Evolutionary conservation across 2,113 vertebrate genomes (phyloP).

Genomic region (Engraulis encrasicolus): DNA sequence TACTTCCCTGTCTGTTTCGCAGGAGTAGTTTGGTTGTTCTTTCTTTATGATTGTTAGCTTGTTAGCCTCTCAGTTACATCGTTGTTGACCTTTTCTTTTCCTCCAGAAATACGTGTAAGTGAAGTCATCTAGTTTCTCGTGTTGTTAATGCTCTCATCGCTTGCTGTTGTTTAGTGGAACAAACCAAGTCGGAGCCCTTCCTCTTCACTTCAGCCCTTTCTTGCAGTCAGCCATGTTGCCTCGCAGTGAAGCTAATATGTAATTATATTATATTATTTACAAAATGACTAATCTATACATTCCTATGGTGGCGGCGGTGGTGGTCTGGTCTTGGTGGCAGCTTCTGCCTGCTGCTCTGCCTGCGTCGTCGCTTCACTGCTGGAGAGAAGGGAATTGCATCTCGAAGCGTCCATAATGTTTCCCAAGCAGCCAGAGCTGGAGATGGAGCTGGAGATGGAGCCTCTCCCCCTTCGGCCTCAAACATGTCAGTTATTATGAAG

Average conservation of each 20-base stretch:
- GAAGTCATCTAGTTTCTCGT: not conserved
- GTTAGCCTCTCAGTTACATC: not conserved
- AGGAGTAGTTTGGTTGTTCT: not conserved
- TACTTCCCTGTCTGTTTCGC: not conserved
- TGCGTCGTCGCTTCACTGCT: not conserved
- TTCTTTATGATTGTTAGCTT: not conserved
- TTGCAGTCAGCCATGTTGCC: not conserved
- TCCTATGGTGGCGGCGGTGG: not conserved
- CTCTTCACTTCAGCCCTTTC: no score
- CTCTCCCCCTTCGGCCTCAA: not conserved
- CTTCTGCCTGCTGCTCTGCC: not conserved
- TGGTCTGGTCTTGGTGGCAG: no score
- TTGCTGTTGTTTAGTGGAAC: not conserved
- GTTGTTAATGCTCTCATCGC: not conserved
- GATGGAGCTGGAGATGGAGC: no score
- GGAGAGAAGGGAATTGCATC: not conserved
- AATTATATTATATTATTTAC: not conserved
- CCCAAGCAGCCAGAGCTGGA: not conserved
- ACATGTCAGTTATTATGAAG: constrained; percentile 8
- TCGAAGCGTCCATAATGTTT: not conserved
- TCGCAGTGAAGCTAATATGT: not conserved
- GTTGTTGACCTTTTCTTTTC: not conserved
- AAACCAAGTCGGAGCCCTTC: not conserved
- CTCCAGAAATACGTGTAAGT: not conserved
- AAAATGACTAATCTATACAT: not conserved